Conservation (phyloP, 2,797 vertebrate species). For the Cyclopterus lumpus region DNA sequence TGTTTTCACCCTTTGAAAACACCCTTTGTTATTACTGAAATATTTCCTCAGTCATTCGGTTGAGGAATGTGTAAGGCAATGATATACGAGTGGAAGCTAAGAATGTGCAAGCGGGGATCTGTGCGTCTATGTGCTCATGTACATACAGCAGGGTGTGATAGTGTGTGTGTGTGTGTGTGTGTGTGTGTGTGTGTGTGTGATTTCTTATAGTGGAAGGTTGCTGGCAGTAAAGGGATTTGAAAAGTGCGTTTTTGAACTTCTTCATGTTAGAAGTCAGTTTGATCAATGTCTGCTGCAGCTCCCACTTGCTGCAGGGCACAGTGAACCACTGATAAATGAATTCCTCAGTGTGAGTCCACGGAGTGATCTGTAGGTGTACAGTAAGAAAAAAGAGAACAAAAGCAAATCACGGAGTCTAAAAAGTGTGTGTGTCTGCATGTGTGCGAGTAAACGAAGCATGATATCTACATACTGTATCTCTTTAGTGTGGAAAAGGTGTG, state of each 20-base stretch:
- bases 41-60: slow-evolving; percentile 37
- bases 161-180: slow-evolving; percentile 13
- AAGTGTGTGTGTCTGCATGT: slow-evolving; percentile 49
- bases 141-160: slow-evolving; percentile 41
- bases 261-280: slow-evolving; percentile 87
- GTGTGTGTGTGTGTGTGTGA: slow-evolving; percentile 22
- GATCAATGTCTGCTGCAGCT: slow-evolving; percentile 87
- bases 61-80: slow-evolving; percentile 25
- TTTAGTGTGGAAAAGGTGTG: slow-evolving; percentile 49
- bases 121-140: slow-evolving; percentile 29
- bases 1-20: slow-evolving; percentile 22
- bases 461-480: slow-evolving; percentile 54
- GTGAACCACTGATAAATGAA: slow-evolving; percentile 84
- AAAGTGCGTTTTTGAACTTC: slow-evolving; percentile 83
- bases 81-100: slow-evolving; percentile 41
- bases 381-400: slow-evolving; percentile 67
- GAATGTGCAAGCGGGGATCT: slow-evolving; percentile 47
- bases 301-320: slow-evolving; percentile 82
- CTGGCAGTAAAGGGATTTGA: slow-evolving; percentile 80
- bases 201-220: slow-evolving; percentile 65
- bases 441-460: slow-evolving; percentile 15
- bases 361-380: slow-evolving; percentile 80
- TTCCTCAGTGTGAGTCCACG: slow-evolving; percentile 78
- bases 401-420: slow-evolving; percentile 62
- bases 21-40: slow-evolving; percentile 24